phyloP scores from a whole-genome alignment of 2,888 invertebrate genomes.

The Rhagium mordax region DNA sequence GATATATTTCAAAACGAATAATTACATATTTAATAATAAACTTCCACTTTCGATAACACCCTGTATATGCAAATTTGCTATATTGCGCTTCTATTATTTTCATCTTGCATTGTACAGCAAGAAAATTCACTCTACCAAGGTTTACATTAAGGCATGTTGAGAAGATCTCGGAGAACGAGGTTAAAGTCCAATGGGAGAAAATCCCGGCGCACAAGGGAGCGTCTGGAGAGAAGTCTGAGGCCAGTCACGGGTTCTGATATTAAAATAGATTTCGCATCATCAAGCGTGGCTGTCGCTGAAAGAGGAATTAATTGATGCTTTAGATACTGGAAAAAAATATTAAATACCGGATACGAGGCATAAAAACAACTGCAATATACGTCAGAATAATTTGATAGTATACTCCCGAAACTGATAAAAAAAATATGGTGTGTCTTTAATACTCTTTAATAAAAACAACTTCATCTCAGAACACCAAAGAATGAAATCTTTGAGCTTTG shows the following conservation, averaged over 20 bases:
- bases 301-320: not conserved
- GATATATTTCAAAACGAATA: too few species aligned
- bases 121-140: not conserved
- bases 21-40: too few species aligned
- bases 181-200: not conserved
- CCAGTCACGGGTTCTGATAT: not conserved
- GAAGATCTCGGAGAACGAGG: not conserved
- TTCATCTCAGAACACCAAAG: too few species aligned
- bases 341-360: conserved; percentile 4
- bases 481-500: too few species aligned
- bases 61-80: not conserved
- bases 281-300: conserved; percentile 4
- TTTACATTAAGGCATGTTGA: not conserved
- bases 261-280: conserved; percentile 22
- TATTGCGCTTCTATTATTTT: not conserved
- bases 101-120: not conserved
- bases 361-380: not conserved
- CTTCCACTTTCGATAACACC: too few species aligned
- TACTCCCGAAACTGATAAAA: not conserved
- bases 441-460: too few species aligned
- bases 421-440: too few species aligned
- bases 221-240: conserved; percentile 6
- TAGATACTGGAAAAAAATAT: not conserved
- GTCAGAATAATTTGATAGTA: not conserved
- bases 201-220: not conserved